Percentiles rank a stretch among this genome's conserved stretches.
phyloP scores from a whole-genome alignment of 2,113 vertebrate species.

The Elephantulus edwardii region DNA sequence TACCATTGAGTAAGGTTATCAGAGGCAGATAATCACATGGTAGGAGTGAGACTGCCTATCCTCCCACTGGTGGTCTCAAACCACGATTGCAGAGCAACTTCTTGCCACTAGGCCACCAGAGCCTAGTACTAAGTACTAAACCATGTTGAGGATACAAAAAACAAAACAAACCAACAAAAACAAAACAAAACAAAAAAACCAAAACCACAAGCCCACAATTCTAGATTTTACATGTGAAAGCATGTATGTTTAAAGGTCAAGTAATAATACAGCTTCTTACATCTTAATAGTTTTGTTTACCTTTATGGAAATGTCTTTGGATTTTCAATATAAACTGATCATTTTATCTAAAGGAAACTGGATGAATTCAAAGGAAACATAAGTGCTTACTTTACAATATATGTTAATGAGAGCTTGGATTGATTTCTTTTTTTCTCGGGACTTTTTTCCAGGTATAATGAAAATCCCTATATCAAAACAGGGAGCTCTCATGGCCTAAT shows the following conservation, averaged over 20 bases:
- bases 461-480: slow-evolving; percentile 32
- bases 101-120: too few species aligned
- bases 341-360: slow-evolving; percentile 28
- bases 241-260: background rate
- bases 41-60: too few species aligned
- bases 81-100: too few species aligned
- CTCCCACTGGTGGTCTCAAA: too few species aligned
- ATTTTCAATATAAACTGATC: slow-evolving; percentile 18
- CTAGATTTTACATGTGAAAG: background rate
- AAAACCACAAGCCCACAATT: too few species aligned
- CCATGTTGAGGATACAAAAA: too few species aligned
- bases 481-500: too few species aligned
- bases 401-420: slow-evolving; percentile 7
- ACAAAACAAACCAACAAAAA: too few species aligned
- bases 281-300: background rate
- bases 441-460: background rate
- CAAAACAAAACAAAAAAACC: too few species aligned
- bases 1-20: too few species aligned
- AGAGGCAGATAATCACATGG: too few species aligned
- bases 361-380: background rate
- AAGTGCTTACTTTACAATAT: background rate
- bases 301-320: background rate
- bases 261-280: background rate
- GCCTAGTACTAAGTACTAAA: too few species aligned
- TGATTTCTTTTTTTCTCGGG: background rate